Percentiles rank a stretch among this genome's conserved stretches.
Conservation (phyloP, 1,140 invertebrate species). For the Bombus superbus region DNA sequence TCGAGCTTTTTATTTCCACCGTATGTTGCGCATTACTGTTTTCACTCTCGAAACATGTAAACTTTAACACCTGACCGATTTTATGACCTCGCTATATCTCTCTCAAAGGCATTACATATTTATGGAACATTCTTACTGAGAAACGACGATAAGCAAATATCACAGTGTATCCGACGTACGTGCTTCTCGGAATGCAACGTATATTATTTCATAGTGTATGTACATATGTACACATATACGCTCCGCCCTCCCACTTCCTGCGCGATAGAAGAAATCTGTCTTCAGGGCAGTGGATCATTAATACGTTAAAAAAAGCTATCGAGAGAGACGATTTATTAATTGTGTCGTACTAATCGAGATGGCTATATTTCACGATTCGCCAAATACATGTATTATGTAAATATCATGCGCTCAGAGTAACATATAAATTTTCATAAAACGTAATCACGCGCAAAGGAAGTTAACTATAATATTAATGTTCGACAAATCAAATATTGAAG, state of each 20-base stretch:
- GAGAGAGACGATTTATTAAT: not conserved
- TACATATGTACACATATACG: too few relatives aligned
- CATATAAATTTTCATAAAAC: not conserved
- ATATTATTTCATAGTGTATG: constrained; percentile 20
- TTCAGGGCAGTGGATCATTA: not conserved
- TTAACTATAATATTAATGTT: not conserved
- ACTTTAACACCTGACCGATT: not conserved
- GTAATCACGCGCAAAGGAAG: not conserved
- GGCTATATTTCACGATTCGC: not conserved
- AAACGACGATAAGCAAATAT: constrained; percentile 38
- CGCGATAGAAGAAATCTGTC: not conserved
- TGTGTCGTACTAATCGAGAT: not conserved
- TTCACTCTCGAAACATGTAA: not conserved
- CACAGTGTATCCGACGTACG: not conserved
- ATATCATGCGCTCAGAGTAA: not conserved
- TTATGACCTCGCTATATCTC: not conserved
- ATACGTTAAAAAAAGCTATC: constrained; percentile 30
- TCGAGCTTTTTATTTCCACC: not conserved
- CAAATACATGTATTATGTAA: not conserved
- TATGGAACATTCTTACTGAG: constrained; percentile 22
- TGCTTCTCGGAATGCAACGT: constrained; percentile 40
- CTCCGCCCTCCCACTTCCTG: constrained; percentile 18
- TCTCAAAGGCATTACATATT: constrained; percentile 32
- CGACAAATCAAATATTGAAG: constrained; percentile 3
- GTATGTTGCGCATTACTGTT: not conserved